Conservation (phyloP, 2,797 vertebrate species). For the Sus cebifrons region DNA sequence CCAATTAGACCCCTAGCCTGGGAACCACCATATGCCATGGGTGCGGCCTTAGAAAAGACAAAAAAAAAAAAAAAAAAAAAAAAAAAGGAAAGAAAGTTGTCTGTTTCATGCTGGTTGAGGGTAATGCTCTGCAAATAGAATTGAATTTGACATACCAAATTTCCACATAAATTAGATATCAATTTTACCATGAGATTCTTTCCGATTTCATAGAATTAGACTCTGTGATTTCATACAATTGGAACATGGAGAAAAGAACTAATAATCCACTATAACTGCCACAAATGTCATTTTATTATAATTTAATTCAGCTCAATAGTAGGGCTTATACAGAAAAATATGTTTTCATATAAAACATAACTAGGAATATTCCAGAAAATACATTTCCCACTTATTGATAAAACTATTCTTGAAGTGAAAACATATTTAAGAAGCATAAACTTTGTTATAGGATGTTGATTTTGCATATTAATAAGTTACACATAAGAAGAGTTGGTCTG, state of each 20-base stretch:
- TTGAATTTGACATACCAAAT: constrained; percentile 5
- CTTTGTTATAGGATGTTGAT: constrained; percentile 49
- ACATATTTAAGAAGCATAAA: constrained; percentile 20
- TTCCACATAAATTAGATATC: not conserved
- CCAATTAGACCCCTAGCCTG: too few species aligned
- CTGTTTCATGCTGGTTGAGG: not conserved
- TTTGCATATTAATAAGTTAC: constrained; percentile 50
- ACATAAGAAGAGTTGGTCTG: constrained; percentile 3
- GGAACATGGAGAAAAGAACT: not conserved
- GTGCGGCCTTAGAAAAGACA: too few species aligned
- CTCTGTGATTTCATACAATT: not conserved
- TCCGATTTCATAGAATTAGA: not conserved
- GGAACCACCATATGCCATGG: too few species aligned
- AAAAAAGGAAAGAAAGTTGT: not conserved
- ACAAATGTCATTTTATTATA: constrained; percentile 15
- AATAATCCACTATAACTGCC: constrained; percentile 37
- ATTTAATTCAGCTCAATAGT: constrained; percentile 28
- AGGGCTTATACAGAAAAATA: constrained; percentile 19
- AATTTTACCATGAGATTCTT: not conserved
- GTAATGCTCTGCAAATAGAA: constrained; percentile 15
- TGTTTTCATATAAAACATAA: constrained; percentile 60
- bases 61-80: not conserved
- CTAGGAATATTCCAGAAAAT: not conserved
- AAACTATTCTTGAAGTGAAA: constrained; percentile 66
- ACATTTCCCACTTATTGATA: constrained; percentile 13